These are phyloP conservation scores for Periplaneta americana DNA, from an alignment of 1,140 invertebrate genomes.

Conservation along the genomic window DNA sequence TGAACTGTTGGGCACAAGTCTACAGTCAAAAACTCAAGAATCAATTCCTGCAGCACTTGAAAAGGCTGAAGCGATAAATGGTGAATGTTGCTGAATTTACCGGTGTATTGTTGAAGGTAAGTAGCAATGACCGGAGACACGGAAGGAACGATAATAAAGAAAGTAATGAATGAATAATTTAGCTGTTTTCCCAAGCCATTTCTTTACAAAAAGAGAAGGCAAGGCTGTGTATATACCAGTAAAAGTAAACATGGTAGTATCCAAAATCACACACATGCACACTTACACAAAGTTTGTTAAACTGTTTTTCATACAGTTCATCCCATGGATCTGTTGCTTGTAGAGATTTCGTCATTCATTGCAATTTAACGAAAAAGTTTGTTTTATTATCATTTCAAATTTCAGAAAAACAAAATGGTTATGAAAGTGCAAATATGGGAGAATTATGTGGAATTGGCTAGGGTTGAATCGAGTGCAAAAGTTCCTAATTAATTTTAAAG, in stretches of 20 bases:
- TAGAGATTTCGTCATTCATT: neutral
- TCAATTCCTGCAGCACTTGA: constrained; percentile 66
- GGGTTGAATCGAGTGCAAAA: too few species aligned
- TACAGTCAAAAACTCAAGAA: constrained; percentile 72
- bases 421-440: neutral
- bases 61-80: constrained; percentile 36
- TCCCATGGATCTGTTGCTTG: neutral
- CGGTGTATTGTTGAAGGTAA: neutral
- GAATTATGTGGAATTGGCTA: too few species aligned
- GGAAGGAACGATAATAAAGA: neutral
- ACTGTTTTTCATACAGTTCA: neutral
- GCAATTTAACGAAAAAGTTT: neutral
- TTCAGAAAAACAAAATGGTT: neutral
- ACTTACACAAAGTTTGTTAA: neutral
- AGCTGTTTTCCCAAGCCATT: neutral
- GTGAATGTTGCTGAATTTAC: constrained; percentile 4
- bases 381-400: neutral
- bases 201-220: neutral
- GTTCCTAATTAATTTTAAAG: too few species aligned
- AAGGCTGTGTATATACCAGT: constrained; percentile 7
- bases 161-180: neutral
- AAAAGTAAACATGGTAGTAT: neutral
- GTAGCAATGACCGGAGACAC: neutral
- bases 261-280: neutral
- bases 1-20: constrained; percentile 64